Evolutionary conservation across 2,888 invertebrate species (phyloP).

Genomic region (Pseudococcus longispinus): DNA sequence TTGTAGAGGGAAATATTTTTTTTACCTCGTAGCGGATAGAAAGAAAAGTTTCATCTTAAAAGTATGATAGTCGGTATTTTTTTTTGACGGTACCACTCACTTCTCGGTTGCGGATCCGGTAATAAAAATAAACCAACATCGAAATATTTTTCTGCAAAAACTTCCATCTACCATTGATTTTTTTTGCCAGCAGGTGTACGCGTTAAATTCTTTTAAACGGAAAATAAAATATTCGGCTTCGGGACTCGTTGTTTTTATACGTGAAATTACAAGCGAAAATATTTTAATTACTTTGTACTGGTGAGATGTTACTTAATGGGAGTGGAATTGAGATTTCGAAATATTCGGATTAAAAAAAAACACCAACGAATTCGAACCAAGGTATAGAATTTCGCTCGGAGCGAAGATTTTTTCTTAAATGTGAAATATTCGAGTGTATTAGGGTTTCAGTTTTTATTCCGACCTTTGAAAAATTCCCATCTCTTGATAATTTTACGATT

Average conservation of each 20-base stretch:
- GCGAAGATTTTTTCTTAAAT: background rate
- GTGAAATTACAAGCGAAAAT: background rate
- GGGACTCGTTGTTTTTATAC: background rate
- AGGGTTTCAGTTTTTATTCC: background rate
- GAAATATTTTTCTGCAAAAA: background rate
- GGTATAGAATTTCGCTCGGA: background rate
- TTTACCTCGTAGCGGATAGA: slow-evolving; percentile 33
- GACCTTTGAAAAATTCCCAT: background rate
- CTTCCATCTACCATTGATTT: background rate
- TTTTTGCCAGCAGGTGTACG: slow-evolving; percentile 19
- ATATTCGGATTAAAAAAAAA: background rate
- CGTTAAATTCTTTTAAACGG: background rate
- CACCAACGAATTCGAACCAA: background rate
- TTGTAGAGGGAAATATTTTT: background rate
- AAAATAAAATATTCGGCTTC: background rate
- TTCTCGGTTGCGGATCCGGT: background rate
- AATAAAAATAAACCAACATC: slow-evolving; percentile 40
- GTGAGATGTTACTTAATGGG: background rate
- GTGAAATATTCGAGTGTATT: background rate
- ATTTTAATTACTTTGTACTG: slow-evolving; percentile 1
- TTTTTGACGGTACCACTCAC: background rate
- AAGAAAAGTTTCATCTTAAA: slow-evolving; percentile 38
- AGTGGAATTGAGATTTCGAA: background rate
- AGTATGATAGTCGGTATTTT: slow-evolving; percentile 22
- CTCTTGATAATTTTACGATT: background rate